Percentiles rank a stretch among this genome's conserved stretches.
Conservation (phyloP, 2,888 invertebrate species). For the Macrosoma leucophasiata region DNA sequence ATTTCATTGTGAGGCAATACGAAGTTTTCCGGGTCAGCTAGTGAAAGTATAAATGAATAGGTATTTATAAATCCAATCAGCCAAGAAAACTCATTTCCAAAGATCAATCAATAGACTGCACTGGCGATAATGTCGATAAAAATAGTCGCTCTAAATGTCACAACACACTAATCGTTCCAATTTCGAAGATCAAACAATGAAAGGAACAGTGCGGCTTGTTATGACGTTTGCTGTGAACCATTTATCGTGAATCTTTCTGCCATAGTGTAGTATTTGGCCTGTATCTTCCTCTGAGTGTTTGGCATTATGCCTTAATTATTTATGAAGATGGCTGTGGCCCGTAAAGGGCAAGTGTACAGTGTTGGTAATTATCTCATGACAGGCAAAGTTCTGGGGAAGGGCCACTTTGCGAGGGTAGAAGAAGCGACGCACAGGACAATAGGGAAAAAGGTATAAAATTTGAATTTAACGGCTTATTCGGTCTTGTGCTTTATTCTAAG, state of each 20-base stretch:
- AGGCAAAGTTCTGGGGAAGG: constrained; percentile 82
- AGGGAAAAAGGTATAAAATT: constrained; percentile 82
- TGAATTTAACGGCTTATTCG: too few species aligned
- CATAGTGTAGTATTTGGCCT: too few species aligned
- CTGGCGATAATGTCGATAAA: constrained; percentile 37
- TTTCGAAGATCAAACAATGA: constrained; percentile 61
- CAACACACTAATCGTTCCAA: constrained; percentile 46
- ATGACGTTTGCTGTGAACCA: constrained; percentile 52
- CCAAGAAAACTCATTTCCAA: too few species aligned
- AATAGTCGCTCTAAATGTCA: constrained; percentile 55
- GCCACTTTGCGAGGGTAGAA: constrained; percentile 85
- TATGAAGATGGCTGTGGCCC: constrained; percentile 50
- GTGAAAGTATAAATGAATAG: too few species aligned
- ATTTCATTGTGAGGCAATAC: too few species aligned
- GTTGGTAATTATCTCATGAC: constrained; percentile 84
- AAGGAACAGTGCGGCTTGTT: constrained; percentile 38
- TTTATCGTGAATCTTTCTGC: too few species aligned
- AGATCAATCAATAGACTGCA: too few species aligned
- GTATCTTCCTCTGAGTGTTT: too few species aligned
- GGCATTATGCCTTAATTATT: too few species aligned
- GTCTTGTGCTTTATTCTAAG: too few species aligned
- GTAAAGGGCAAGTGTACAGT: constrained; percentile 68
- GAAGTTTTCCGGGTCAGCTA: too few species aligned
- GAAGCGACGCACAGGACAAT: constrained; percentile 82
- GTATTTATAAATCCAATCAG: constrained; percentile 15